Evolutionary conservation across 2,888 invertebrate species (phyloP), one percentile per base, ranked within the genome.

Genomic region (Nineta flava): DNA sequence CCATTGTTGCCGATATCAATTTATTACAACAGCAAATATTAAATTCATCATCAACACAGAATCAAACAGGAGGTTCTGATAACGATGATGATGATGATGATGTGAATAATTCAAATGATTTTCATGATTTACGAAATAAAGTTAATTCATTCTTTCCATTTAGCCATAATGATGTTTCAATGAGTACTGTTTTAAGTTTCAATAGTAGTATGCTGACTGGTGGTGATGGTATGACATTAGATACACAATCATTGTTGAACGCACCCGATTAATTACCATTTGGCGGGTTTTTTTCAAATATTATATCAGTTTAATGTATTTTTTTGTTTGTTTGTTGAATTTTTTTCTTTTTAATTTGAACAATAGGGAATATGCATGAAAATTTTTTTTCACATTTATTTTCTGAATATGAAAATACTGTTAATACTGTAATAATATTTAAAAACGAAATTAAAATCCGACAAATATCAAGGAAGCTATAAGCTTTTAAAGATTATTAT

Each of bases 201-300:
- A 79, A 79, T 60, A 73, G 72, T 52, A 75, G 77, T 52, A 71
- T 80, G 54, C 69, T 81, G 43, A 75, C 76, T 58, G 73, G 75
- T 31, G 73, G 75, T 32, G 76, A 75, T 49, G 77, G 74, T 55
- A 70, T 49, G 17, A 49, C 79, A 48, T 65, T 81, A 51, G 83
- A 83, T 63, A 76, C 83, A 3, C 81, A 81, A 61, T 82, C 81
- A 16, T 67, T 83, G 48, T 68, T 82, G 45, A 83, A 81, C 57
- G 52, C 50, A 16, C 53, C 52, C 9, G 52, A 53, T 51, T 53
- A 51, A 26, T 26, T 6, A 26, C 2, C 4, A 26, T 6, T 26
- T 26, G 26, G 7, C 7, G 26, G 6, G 26, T 26, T 26, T 7
- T 26, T 26, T 26, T 5, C 4, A 6, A 26, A 26, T 26, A 26